Conservation (phyloP, 1,140 invertebrate species). For the Sesamia nonagrioides region DNA sequence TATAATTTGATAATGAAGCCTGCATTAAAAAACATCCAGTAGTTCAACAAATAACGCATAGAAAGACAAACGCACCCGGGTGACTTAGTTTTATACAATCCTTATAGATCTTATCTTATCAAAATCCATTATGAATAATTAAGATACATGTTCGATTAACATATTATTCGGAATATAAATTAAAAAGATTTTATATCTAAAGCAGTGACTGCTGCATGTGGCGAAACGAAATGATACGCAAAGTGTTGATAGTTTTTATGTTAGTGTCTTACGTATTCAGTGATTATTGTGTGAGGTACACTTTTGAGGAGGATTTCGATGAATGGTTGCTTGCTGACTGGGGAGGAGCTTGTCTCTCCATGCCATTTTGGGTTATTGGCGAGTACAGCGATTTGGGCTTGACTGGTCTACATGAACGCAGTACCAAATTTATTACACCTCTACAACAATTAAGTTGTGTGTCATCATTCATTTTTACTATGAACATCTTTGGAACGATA, state of each 20-base stretch:
- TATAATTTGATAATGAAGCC: no score
- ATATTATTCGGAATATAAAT: neutral
- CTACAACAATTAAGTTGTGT: neutral
- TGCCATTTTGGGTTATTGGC: neutral
- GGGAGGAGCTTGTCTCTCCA: neutral
- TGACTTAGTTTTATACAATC: no score
- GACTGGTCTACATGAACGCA: neutral
- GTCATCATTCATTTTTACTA: neutral
- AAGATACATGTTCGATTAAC: neutral
- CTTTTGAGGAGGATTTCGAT: constrained; percentile 20
- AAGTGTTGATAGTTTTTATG: neutral
- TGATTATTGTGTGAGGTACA: constrained; percentile 39
- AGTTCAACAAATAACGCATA: no score
- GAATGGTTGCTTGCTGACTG: neutral
- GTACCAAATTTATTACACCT: constrained; percentile 23
- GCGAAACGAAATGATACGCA: constrained; percentile 13
- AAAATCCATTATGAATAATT: constrained; percentile 39
- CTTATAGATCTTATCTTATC: constrained; percentile 44
- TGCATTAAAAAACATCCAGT: no score
- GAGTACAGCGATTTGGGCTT: neutral
- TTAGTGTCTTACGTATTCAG: neutral
- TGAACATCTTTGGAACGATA: neutral
- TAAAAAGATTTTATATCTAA: constrained; percentile 29
- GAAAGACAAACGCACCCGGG: no score
- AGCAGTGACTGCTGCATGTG: neutral